Base-by-base conservation (phyloP, 2,797 vertebrate species). In the Periophthalmus magnuspinnatus region DNA sequence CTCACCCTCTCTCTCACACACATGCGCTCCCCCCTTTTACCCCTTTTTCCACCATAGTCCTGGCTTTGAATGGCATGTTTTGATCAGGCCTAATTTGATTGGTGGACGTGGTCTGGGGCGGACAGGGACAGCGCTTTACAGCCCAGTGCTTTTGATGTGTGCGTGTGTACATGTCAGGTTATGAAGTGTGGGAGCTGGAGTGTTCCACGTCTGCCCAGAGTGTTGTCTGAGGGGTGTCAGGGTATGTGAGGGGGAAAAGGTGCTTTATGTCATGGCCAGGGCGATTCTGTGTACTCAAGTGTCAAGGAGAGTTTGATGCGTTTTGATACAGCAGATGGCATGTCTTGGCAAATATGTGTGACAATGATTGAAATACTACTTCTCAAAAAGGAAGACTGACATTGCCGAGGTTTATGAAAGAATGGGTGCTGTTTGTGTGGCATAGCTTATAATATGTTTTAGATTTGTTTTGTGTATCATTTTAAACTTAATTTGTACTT, bases 21-120 rank as follows among this genome's bases (percentile, higher is more conserved):
- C 57, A 34, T 17, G 17, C 17, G 16, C 78, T 50, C 68, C 66
- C 48, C 22, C 54, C 16, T 58, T 16, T 60, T 32, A 32, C 14
- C 14, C 3, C 67, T 16, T 19, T 17, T 56, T n/a, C 68, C 47
- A 17, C 54, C 69, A 79, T 65, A 72, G 75, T 72, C 78, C 84
- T 50, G 78, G 75, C 88, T 90, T 89, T 93, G 92, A 94, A 92
- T 93, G 92, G 87, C 93, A 91, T 93, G 90, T 92, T 92, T 92
- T 92, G 90, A 92, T 94, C 93, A 92, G 89, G 85, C 82, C 89
- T 94, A 91, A 93, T 94, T 92, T 92, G 91, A 93, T 94, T 92
- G 91, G 90, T 90, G 84, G 81, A 88, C 66, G 81, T 83, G 76
- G 86, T 91, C 84, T 86, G 86, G 83, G 86, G 82, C 79, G 86